These are phyloP conservation scores for Harpegnathos saltator DNA, from an alignment of 1,140 invertebrate species.

Conservation along the genomic window DNA sequence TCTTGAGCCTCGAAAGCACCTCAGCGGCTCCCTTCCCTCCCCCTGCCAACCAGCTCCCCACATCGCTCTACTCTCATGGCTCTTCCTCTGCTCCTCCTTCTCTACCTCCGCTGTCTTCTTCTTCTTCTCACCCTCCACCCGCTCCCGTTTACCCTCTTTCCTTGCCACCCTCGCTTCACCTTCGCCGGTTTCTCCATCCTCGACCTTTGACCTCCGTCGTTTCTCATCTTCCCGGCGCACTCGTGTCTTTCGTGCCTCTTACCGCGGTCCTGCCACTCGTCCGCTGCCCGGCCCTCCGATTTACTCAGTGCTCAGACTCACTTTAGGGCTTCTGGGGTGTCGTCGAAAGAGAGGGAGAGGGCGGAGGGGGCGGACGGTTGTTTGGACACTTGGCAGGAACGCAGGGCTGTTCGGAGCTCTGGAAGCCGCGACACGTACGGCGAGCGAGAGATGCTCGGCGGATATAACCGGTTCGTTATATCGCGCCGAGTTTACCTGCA, in stretches of 20 bases:
- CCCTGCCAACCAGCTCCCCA: no score
- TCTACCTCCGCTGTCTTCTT: no score
- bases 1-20: constrained; percentile 78
- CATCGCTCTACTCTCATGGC: constrained; percentile 68
- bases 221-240: constrained; percentile 35
- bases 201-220: constrained; percentile 46
- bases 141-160: constrained; percentile 64
- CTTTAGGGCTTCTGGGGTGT: constrained; percentile 65
- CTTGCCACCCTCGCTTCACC: constrained; percentile 68
- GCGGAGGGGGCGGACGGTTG: constrained; percentile 24
- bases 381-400: constrained; percentile 18
- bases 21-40: constrained; percentile 46
- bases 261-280: constrained; percentile 47
- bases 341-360: no score
- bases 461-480: no score
- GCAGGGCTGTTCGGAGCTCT: neutral
- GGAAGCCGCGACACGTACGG: neutral
- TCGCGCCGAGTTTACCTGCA: no score
- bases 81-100: constrained; percentile 8
- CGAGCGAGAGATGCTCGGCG: no score
- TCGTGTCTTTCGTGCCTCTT: constrained; percentile 51
- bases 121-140: no score
- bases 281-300: constrained; percentile 64
- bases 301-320: constrained; percentile 78
- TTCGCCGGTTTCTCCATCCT: constrained; percentile 47